Evolutionary conservation across 2,888 invertebrate species (phyloP), one percentile per base, ranked within the genome.

Genomic region (Anthrax anthrax): DNA sequence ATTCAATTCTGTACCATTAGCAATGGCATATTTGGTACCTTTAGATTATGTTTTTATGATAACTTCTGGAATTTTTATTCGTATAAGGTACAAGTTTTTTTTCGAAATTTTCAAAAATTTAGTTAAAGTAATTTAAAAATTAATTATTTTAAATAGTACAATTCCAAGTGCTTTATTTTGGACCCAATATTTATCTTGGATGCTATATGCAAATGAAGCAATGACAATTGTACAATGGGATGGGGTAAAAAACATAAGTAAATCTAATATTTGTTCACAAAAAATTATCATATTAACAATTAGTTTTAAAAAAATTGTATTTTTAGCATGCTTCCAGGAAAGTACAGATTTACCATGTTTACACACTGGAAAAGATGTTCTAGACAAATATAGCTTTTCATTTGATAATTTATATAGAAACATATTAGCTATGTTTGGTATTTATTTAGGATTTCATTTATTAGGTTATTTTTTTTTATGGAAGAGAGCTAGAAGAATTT

Each of bases 41-140:
- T 83, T 90, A 58, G 89, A 90, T 67, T 87, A 85, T 58, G 72
- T 84, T 12, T 74, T 89, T 47, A 87, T 90, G 86, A 80, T 89
- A 55, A 87, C 87, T 2, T 88, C 88, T 44, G 90, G 90, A 19
- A 73, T 87, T 37, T 89, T 90, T 61, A 73, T 88, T 42, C 84
- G 82, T 69, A 72, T 90, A 52, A 81, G 81, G 89, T 88, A 70
- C 5, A 36, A 8, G 18, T 18, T 10, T 18, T 17, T 18, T 39
- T 9, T 16, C 9, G n/a, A 40, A 40, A 23, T 40, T 8, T n/a
- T 6, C 3, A 18, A 10, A 4, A 18, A 29, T 44, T 39, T 44
- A 23, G n/a, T n/a, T 27, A 2, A 27, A 23, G 5, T 23, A 23
- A 6, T 23, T 27, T 27, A 8, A 8, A 2, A 27, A 27, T 8